A percentile compares a stretch with the other conserved stretches of the same genome.
phyloP scores from a whole-genome alignment of 2,797 vertebrate genomes.

The Catostomus latipinnis region DNA sequence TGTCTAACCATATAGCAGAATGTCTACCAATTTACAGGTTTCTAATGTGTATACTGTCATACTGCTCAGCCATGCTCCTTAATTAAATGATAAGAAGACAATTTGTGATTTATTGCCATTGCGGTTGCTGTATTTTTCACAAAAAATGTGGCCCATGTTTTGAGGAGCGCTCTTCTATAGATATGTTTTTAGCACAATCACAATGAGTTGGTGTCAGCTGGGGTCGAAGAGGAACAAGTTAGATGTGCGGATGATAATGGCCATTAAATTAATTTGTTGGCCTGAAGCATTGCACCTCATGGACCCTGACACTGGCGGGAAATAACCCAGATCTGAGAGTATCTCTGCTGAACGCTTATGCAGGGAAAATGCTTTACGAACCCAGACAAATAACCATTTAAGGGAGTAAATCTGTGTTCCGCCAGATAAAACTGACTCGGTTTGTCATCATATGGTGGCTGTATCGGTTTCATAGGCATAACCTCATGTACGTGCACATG shows the following conservation, averaged over 20 bases:
- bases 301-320: constrained; percentile 16
- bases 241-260: constrained; percentile 37
- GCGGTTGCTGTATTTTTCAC: too few species aligned
- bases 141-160: too few species aligned
- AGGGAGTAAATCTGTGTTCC: constrained; percentile 23
- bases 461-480: constrained; percentile 32
- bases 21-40: too few species aligned
- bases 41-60: too few species aligned
- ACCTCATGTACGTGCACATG: constrained; percentile 7
- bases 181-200: constrained; percentile 30
- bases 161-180: not conserved
- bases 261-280: constrained; percentile 56
- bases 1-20: too few species aligned
- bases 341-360: not conserved
- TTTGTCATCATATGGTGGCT: constrained; percentile 1
- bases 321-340: constrained; percentile 36
- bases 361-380: constrained; percentile 28
- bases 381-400: constrained; percentile 27
- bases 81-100: too few species aligned
- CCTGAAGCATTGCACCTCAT: constrained; percentile 19
- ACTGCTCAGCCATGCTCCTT: too few species aligned
- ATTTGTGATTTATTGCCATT: too few species aligned
- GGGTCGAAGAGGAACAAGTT: constrained; percentile 39
- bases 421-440: constrained; percentile 38
- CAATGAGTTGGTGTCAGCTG: not conserved